Evolutionary conservation across 2,797 vertebrate species (phyloP), one percentile per base, ranked within the genome.

Genomic region (Triplophysa yarkandensis): DNA sequence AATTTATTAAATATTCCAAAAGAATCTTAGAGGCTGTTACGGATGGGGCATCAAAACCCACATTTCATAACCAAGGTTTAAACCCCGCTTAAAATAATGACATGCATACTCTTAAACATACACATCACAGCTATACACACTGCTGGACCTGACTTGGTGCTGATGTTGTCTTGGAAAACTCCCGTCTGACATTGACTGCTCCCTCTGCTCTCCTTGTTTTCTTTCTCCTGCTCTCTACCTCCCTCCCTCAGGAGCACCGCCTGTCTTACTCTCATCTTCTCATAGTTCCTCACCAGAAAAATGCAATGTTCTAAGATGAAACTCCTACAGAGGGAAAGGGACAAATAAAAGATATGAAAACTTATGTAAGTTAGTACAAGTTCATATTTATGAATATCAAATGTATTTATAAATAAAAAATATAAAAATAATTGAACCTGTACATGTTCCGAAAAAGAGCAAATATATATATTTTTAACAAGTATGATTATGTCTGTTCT

Each of bases 211-310:
- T 80, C 81, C 65, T 43, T 64, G n/a, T 46, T 71, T 55, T 78
- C 71, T 25, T 68, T 67, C 44, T 88, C 88, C 67, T 34, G 82
- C 65, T 89, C 88, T 4, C 72, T 74, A 28, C 83, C 84, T 44
- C 78, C 64, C 68, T 72, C 71, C 54, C 50, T 78, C 70, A 79
- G 65, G 23, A 83, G 80, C 71, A 72, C 64, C 11, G 74, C 87
- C 84, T 69, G 88, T 74, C 82, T 87, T 81, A 74, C 86, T 75
- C 92, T 90, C 81, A 98, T 95, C 46, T 94, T 94, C 72, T 98
- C 95, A 94, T 95, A 98, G 89, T 98, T 99, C 81, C 98, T 92
- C 36, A 99, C 92, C 77, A 99, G 88, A 87, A 99, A 99, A 41
- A 99, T 93, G 6, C 92, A 92, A 83, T 95, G 97, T 27, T 94